Base-by-base conservation (phyloP, 2,113 vertebrate species). In the Megaceryle maxima region DNA sequence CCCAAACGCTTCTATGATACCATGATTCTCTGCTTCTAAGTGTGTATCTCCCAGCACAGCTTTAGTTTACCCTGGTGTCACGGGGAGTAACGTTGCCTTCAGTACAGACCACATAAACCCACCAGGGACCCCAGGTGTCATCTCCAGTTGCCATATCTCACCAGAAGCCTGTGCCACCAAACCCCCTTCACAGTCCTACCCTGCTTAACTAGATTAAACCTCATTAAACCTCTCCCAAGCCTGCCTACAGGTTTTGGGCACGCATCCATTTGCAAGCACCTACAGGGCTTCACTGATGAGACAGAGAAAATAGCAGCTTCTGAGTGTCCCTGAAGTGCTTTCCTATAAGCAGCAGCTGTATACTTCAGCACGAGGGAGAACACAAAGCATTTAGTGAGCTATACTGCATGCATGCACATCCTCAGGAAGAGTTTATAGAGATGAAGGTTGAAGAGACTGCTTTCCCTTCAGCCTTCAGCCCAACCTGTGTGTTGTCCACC, bases 121-220 rank as follows among this genome's bases (percentile, higher is more conserved):
- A 8, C 13, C 9, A 10, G 37, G 35, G 24, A 33, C 25, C 56
- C 56, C 9, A 26, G 19, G 31, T 35, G 31, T 39, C 6, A 35
- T 64, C 51, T 59, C n/a, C 2, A 0, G 50, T 31, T 59, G 84
- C 44, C 2, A 0, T 19, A 73, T 60, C 3, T 3, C 31, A 57
- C 28, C 3, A 3, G n/a, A 56, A n/a, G 31, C 16, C 24, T 43
- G 10, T 67, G 29, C 44, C 66, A 78, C 53, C 28, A 16, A 88
- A 28, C n/a, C n/a, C 41, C 66, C 51, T 73, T 55, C 41, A 37
- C 29, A 8, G 24, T 46, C 16, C 0, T 60, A n/a, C 33, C 51
- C 44, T 19, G n/a, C 28, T 53, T 25, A 77, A 28, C 57, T 48
- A 19, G 39, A 25, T 46, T 19, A 60, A 55, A 69, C 53, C 39